Conservation (phyloP, 2,888 invertebrate genomes). For the Agonum fuliginosum region DNA sequence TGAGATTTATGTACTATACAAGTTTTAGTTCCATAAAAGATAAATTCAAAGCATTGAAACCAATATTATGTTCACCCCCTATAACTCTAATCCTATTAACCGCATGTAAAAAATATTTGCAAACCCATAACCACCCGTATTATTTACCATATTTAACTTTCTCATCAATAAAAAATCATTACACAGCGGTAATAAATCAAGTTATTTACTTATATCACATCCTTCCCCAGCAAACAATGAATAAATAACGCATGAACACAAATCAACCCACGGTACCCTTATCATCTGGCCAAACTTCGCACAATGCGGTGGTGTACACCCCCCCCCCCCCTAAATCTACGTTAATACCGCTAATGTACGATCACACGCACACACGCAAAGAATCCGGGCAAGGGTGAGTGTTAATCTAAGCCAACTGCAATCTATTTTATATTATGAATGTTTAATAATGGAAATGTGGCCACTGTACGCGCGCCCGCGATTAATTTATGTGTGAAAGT, state of each 20-base stretch:
- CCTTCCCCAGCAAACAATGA: slow-evolving; percentile 20
- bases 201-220: slow-evolving; percentile 11
- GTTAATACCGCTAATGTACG: slow-evolving; percentile 58
- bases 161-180: slow-evolving; percentile 50
- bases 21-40: no score
- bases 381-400: slow-evolving; percentile 37
- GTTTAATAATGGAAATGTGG: slow-evolving; percentile 56
- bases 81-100: no score
- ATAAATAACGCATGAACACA: slow-evolving; percentile 23
- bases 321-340: background rate
- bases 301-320: slow-evolving; percentile 46
- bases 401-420: slow-evolving; percentile 51
- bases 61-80: no score
- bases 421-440: slow-evolving; percentile 59
- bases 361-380: slow-evolving; percentile 34
- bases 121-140: background rate
- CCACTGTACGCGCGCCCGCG: background rate
- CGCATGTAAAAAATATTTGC: slow-evolving; percentile 1
- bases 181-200: slow-evolving; percentile 35
- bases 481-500: slow-evolving; percentile 57
- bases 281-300: slow-evolving; percentile 17
- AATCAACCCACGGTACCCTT: slow-evolving; percentile 35
- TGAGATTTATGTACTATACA: no score
- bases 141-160: slow-evolving; percentile 36
- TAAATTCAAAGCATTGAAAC: no score